phyloP scores from a whole-genome alignment of 2,888 invertebrate species.

The Mantis religiosa region DNA sequence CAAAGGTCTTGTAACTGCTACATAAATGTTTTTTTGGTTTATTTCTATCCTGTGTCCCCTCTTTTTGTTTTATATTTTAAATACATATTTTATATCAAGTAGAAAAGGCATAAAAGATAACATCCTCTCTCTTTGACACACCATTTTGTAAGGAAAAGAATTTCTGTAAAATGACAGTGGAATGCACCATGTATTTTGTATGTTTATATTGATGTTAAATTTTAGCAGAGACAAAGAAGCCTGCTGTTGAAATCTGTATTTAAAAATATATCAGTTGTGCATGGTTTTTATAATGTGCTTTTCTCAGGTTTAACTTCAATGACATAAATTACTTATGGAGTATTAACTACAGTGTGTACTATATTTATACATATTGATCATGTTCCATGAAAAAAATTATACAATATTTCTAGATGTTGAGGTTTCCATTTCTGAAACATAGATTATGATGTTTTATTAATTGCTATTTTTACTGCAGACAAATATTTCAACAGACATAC shows the following conservation, averaged over 20 bases:
- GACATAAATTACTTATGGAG: background rate
- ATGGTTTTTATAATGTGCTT: background rate
- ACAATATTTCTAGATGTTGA: background rate
- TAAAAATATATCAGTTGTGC: background rate
- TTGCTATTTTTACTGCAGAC: background rate
- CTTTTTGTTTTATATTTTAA: no score
- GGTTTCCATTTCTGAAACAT: background rate
- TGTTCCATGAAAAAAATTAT: background rate
- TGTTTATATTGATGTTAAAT: background rate
- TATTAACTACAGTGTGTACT: background rate
- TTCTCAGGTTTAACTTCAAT: no score
- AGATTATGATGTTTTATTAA: background rate
- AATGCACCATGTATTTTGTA: no score
- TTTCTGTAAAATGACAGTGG: background rate
- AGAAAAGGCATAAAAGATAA: no score
- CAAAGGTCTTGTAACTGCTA: no score
- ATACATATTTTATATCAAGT: no score
- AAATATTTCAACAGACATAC: background rate
- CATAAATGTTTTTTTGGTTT: no score
- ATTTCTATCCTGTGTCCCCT: no score
- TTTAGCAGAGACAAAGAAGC: no score
- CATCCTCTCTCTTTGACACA: background rate
- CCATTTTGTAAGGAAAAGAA: background rate
- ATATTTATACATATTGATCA: background rate
- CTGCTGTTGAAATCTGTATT: no score